Evolutionary conservation across 1,140 invertebrate species (phyloP), one percentile per base, ranked within the genome.

Genomic region (Platorchestia sp.): DNA sequence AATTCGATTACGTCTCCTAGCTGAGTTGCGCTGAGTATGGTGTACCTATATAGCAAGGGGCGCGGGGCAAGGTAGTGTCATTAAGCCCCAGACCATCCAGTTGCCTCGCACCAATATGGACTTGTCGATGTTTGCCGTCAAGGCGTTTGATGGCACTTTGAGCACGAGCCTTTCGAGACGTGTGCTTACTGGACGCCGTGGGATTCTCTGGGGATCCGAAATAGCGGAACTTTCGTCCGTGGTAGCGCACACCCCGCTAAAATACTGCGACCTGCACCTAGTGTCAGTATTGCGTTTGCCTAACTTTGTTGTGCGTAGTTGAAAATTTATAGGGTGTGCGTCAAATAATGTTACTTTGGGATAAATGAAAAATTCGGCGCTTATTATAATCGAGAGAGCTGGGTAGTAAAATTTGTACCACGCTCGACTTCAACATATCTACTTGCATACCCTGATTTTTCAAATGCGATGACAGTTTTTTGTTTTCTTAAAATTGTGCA

Each of bases 61-160:
- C 59, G 10, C 59, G 14, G 36, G 59, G 27, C 10, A 36, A 22
- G 59, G 59, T 90, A 14, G 43, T 93, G 91, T 93, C 91, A 93
- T 93, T 93, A 93, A 44, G 91, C 43, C 40, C 36, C 10, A 93
- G 45, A 10, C 10, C 10, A 44, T 7, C 27, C 14, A 27, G 59
- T 36, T 75, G 59, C 27, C 59, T 36, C 59, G 59, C 59, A 27
- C 59, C 59, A 75, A 75, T 75, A 75, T 75, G 59, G 91, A 44
- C 36, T 42, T 14, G 45, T 10, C 14, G 44, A 45, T 93, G 91
- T 93, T 93, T 93, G 45, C 91, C 43, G 91, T 93, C 91, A 93
- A 93, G 91, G 91, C 91, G 91, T 93, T 93, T 41, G 91, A 93
- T 93, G 91, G 91, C 91, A 45, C 36, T 40, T n/a, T 93, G 43